phyloP scores from a whole-genome alignment of 2,888 invertebrate species.

The Aphodius granarius region DNA sequence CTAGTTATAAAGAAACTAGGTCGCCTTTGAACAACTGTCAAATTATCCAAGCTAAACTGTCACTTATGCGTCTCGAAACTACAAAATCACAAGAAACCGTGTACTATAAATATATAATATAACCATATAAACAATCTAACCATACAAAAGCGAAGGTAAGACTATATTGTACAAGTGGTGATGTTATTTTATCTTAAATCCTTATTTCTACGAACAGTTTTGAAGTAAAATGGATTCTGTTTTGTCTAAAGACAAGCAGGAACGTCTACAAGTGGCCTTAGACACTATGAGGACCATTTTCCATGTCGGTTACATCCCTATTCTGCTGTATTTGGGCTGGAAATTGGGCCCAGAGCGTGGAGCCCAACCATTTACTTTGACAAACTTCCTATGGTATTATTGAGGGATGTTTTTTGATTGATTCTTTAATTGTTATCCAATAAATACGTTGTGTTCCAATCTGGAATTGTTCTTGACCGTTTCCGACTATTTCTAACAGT shows the following conservation, averaged over 20 bases:
- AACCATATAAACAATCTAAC: background rate
- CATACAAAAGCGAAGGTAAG: background rate
- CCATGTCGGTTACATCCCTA: slow-evolving; percentile 38
- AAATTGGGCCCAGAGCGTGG: slow-evolving; percentile 38
- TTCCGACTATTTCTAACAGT: too few species aligned
- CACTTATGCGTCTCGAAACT: background rate
- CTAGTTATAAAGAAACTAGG: background rate
- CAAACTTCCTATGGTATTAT: slow-evolving; percentile 39
- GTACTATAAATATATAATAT: too few species aligned
- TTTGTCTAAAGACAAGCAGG: slow-evolving; percentile 27
- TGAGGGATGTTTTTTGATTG: slow-evolving; percentile 5
- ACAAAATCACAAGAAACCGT: background rate
- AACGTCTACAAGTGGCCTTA: slow-evolving; percentile 32
- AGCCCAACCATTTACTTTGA: slow-evolving; percentile 35
- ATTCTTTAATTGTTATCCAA: background rate
- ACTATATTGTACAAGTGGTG: background rate
- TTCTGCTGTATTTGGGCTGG: slow-evolving; percentile 39
- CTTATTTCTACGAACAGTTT: background rate
- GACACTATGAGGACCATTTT: slow-evolving; percentile 31
- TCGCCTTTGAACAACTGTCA: background rate
- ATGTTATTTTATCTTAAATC: background rate
- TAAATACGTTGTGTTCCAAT: background rate
- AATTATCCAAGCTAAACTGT: background rate
- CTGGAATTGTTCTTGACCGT: background rate
- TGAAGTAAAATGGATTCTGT: slow-evolving; percentile 13